Conservation (phyloP, 2,797 vertebrate species). For the Tokudaia muenninki region DNA sequence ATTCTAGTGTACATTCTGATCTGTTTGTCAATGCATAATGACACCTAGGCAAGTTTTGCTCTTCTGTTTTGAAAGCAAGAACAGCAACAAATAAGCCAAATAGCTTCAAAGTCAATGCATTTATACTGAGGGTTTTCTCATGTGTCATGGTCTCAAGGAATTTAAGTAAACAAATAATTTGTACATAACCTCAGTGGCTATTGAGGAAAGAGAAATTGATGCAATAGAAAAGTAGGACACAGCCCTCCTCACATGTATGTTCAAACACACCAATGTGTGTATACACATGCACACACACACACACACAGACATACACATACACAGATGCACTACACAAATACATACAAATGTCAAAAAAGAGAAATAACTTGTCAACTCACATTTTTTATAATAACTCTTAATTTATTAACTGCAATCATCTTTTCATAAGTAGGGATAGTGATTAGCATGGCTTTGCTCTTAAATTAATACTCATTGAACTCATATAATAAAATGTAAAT, state of each 20-base stretch:
- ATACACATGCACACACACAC: not conserved
- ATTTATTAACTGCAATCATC: not conserved
- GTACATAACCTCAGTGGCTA: not conserved
- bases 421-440: not conserved
- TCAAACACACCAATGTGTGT: not conserved
- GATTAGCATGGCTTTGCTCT: not conserved
- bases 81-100: not conserved
- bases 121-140: conserved; percentile 75
- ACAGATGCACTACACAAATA: not conserved
- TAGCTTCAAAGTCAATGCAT: not conserved
- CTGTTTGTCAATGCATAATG: not conserved
- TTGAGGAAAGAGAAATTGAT: not conserved
- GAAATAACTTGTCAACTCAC: not conserved
- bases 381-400: not conserved
- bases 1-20: not conserved
- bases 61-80: not conserved
- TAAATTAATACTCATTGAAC: not conserved
- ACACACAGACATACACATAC: not conserved
- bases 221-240: not conserved
- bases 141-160: not conserved
- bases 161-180: not conserved
- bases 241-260: not conserved
- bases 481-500: not conserved
- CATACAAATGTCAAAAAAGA: not conserved
- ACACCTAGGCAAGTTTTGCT: not conserved